These are phyloP conservation scores for Gambelia wislizenii DNA, from an alignment of 2,797 vertebrate species.

Conservation along the genomic window DNA sequence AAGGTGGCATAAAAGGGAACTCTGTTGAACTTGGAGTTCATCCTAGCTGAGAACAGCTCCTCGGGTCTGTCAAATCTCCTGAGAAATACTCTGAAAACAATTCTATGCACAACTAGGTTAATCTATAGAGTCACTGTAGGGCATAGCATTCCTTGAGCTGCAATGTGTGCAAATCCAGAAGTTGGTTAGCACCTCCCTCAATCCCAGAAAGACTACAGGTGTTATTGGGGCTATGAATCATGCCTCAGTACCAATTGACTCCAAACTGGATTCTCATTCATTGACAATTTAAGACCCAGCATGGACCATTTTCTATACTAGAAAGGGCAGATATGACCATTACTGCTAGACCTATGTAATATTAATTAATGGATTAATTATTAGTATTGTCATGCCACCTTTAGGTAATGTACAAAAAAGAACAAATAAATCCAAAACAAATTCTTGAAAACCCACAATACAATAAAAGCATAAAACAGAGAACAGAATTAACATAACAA, in stretches of 20 bases:
- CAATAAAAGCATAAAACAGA: background rate
- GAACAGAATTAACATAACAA: background rate
- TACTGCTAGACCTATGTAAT: background rate
- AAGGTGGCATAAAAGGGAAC: no score
- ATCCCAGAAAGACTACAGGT: no score
- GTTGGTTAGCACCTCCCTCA: no score
- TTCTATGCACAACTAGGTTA: background rate
- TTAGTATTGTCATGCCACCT: background rate
- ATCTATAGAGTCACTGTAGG: no score
- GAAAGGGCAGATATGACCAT: background rate
- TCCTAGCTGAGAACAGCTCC: background rate
- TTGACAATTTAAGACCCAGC: background rate
- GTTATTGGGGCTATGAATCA: background rate
- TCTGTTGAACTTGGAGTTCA: background rate
- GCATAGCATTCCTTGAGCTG: no score
- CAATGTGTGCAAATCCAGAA: no score
- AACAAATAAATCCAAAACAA: background rate
- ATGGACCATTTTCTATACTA: background rate
- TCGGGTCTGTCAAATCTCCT: background rate
- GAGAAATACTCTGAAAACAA: background rate
- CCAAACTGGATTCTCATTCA: background rate
- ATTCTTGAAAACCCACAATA: background rate
- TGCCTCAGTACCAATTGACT: background rate
- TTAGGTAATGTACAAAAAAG: background rate
- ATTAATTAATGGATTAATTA: background rate